Percentiles rank a stretch among this genome's conserved stretches.
phyloP scores from a whole-genome alignment of 2,888 invertebrate genomes.

The Oasisia sp. region DNA sequence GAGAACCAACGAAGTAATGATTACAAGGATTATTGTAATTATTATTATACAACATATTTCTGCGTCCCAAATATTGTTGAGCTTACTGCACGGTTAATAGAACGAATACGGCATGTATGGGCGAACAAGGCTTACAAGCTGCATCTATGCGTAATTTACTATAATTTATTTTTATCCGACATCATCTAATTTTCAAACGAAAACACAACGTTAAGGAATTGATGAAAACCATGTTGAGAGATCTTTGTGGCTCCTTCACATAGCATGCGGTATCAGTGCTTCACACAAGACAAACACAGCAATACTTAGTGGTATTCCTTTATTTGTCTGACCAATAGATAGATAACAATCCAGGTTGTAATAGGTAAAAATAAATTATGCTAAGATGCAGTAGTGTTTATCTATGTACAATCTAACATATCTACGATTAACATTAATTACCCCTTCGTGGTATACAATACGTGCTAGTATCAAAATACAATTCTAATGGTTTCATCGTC shows the following conservation, averaged over 20 bases:
- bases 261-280: not conserved
- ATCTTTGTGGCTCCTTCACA: not conserved
- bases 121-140: too few relatives aligned
- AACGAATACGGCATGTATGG: too few relatives aligned
- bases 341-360: not conserved
- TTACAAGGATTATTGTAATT: too few relatives aligned
- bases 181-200: not conserved
- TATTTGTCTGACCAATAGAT: conserved; percentile 12
- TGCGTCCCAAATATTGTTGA: too few relatives aligned
- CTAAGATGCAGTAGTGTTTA: conserved; percentile 17
- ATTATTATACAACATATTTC: too few relatives aligned
- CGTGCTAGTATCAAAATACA: not conserved
- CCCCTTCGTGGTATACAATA: not conserved
- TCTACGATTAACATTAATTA: not conserved
- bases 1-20: too few relatives aligned
- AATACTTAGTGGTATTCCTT: not conserved
- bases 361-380: conserved; percentile 17
- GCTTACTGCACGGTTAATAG: too few relatives aligned
- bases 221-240: not conserved
- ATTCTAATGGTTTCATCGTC: conserved; percentile 10
- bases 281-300: not conserved
- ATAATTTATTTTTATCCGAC: not conserved
- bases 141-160: too few relatives aligned
- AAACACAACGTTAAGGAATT: not conserved
- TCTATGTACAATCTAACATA: conserved; percentile 13